Conservation (phyloP, 2,113 vertebrate genomes). For the Hirundichthys speculiger region DNA sequence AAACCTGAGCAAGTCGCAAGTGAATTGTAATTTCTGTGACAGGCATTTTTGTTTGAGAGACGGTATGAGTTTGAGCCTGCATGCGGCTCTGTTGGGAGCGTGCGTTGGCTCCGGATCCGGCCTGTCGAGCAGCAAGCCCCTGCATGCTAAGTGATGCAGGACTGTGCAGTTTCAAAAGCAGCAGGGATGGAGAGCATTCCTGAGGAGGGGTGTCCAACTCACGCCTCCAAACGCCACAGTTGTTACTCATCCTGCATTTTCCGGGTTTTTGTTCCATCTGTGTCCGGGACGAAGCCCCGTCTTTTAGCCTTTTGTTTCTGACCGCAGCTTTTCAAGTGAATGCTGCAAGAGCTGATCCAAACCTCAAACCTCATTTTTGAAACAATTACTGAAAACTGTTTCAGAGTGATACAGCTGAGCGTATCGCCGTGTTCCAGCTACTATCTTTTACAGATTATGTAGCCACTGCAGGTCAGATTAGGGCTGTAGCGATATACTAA, state of each 20-base stretch:
- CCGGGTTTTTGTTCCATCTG: no score
- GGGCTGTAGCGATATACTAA: no score
- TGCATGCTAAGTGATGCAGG: constrained; percentile 22
- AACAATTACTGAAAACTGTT: neutral
- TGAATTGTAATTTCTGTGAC: neutral
- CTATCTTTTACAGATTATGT: neutral
- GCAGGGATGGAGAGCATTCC: constrained; percentile 53
- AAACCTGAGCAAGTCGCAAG: no score
- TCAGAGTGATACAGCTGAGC: neutral
- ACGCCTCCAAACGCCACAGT: no score
- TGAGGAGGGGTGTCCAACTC: neutral
- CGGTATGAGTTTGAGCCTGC: neutral
- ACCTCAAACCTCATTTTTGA: neutral
- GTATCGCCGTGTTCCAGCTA: neutral
- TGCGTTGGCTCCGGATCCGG: no score
- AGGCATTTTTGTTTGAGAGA: neutral
- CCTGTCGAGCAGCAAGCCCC: constrained; percentile 40
- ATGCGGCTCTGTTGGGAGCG: neutral
- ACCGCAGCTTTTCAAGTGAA: no score
- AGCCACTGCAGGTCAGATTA: neutral
- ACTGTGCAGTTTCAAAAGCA: constrained; percentile 17
- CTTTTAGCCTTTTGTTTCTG: no score
- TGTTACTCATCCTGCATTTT: no score
- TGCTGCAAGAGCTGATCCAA: neutral
- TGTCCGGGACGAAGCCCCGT: no score